Conservation (phyloP, 2,888 invertebrate species). For the Morpho achilles region DNA sequence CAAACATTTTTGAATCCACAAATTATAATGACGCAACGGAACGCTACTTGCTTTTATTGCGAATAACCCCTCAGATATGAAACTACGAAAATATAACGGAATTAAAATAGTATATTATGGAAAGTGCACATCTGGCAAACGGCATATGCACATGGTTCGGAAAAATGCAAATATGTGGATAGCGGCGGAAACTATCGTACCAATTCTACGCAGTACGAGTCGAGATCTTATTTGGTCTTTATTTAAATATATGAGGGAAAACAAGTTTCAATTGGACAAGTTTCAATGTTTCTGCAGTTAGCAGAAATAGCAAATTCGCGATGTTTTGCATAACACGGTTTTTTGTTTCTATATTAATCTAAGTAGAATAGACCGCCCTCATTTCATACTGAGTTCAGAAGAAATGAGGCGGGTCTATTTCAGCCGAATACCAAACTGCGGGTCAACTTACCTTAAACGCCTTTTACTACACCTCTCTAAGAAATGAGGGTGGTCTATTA, state of each 20-base stretch:
- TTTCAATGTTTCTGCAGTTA: conserved; percentile 10
- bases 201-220: conserved; percentile 21
- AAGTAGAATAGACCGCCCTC: no score
- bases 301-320: background rate
- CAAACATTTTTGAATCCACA: no score
- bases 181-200: conserved; percentile 42
- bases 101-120: conserved; percentile 24
- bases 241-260: conserved; percentile 10
- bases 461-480: no score
- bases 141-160: conserved; percentile 46
- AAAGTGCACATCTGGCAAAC: conserved; percentile 23
- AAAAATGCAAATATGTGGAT: conserved; percentile 62
- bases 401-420: no score
- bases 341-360: background rate
- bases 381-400: no score
- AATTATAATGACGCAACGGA: no score
- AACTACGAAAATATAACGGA: conserved; percentile 16
- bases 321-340: background rate
- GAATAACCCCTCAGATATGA: conserved; percentile 9
- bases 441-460: no score
- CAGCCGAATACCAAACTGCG: no score
- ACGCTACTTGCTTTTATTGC: no score
- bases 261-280: conserved; percentile 7
- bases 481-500: no score
- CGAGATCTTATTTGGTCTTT: conserved; percentile 10